phyloP scores from a whole-genome alignment of 1,140 invertebrate genomes.

The Diabrotica undecimpunctata region DNA sequence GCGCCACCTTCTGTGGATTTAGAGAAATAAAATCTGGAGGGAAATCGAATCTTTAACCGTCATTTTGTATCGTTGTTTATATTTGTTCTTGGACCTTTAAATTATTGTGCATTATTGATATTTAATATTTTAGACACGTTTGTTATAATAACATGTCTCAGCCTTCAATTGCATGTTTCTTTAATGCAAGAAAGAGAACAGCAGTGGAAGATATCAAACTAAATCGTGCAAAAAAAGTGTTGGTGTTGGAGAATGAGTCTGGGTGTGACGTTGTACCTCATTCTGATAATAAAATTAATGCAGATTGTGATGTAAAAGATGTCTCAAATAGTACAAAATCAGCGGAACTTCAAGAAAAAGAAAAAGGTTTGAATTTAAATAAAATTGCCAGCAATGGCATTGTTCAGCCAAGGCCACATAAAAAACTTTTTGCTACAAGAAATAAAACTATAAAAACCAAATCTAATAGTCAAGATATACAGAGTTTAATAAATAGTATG shows the following conservation, averaged over 20 bases:
- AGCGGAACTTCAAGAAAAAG: conserved; percentile 24
- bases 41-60: conserved; percentile 28
- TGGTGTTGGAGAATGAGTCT: conserved; percentile 48
- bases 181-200: conserved; percentile 64
- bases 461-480: conserved; percentile 26
- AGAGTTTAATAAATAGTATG: conserved; percentile 30
- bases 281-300: conserved; percentile 9
- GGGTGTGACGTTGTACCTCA: conserved; percentile 7
- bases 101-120: conserved; percentile 34
- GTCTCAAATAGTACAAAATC: conserved; percentile 16
- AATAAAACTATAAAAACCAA: conserved; percentile 22
- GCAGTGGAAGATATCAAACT: conserved; percentile 60
- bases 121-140: conserved; percentile 11
- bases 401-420: conserved; percentile 16
- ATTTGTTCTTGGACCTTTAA: conserved; percentile 20
- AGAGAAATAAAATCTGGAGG: conserved; percentile 26
- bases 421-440: conserved; percentile 14
- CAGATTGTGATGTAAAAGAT: conserved; percentile 19
- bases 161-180: conserved; percentile 65
- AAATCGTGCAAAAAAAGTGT: conserved; percentile 58
- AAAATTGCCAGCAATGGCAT: conserved; percentile 7
- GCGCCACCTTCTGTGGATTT: too few relatives aligned
- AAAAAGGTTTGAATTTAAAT: conserved; percentile 22
- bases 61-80: not conserved
- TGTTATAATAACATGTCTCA: conserved; percentile 57